Conservation (phyloP, 1,140 invertebrate species). For the Leucophenga varia region DNA sequence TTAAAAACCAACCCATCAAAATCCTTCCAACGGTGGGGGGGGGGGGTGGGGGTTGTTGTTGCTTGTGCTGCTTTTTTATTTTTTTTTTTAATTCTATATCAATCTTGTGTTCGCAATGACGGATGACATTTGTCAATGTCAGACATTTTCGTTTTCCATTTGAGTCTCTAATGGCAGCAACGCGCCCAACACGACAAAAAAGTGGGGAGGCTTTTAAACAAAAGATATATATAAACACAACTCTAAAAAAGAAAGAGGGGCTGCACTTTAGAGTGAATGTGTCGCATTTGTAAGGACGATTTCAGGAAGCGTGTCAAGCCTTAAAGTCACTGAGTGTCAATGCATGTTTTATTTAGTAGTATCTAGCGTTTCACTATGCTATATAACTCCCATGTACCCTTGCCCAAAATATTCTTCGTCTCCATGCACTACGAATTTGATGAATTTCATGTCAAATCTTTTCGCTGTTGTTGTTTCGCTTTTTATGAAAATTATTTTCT, state of each 20-base stretch:
- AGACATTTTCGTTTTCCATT: constrained; percentile 57
- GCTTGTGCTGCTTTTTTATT: neutral
- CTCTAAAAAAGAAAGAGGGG: no score
- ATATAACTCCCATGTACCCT: no score
- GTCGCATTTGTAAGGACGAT: neutral
- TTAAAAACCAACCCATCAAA: no score
- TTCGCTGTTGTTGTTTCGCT: constrained; percentile 34
- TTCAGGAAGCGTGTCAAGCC: constrained; percentile 4
- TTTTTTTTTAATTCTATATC: constrained; percentile 45
- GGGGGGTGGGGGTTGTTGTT: constrained; percentile 1
- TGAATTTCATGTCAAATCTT: constrained; percentile 51
- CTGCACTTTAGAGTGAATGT: no score
- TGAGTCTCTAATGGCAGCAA: constrained; percentile 47
- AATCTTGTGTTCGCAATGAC: constrained; percentile 57
- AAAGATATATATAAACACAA: no score
- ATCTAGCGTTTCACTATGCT: no score
- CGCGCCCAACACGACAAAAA: constrained; percentile 4
- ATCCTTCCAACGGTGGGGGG: constrained; percentile 5
- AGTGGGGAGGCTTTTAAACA: no score
- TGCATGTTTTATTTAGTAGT: no score
- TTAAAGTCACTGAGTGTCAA: constrained; percentile 36
- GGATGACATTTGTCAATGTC: constrained; percentile 57
- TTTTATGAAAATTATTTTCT: constrained; percentile 48
- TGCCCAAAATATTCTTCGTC: constrained; percentile 17
- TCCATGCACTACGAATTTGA: constrained; percentile 34